A percentile compares a stretch with the other conserved stretches of the same genome.
Conservation (phyloP, 2,888 invertebrate genomes). For the Nomada lathburiana region DNA sequence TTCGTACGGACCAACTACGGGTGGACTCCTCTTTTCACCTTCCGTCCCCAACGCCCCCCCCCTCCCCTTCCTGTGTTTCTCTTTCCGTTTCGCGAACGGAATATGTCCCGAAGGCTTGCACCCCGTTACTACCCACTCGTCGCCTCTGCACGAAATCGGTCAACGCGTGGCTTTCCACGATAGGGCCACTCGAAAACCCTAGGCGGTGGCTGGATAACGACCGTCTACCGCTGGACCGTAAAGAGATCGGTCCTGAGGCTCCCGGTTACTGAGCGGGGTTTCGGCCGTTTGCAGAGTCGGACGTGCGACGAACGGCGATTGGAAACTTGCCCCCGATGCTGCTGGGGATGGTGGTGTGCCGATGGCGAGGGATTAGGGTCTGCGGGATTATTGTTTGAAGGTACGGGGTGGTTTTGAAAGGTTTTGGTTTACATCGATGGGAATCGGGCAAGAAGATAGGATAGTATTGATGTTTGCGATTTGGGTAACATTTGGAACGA, state of each 20-base stretch:
- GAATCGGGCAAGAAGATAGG: too few species aligned
- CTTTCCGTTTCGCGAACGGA: constrained; percentile 69
- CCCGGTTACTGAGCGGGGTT: constrained; percentile 22
- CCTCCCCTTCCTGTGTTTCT: constrained; percentile 44
- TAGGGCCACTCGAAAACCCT: constrained; percentile 75
- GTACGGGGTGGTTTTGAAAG: too few species aligned
- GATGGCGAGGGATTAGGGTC: background rate
- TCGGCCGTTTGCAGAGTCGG: constrained; percentile 1
- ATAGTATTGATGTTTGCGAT: too few species aligned
- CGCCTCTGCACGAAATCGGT: constrained; percentile 61
- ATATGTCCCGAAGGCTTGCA: constrained; percentile 65
- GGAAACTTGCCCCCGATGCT: background rate
- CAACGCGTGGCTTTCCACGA: constrained; percentile 80
- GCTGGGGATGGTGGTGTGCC: background rate
- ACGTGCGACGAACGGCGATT: constrained; percentile 8
- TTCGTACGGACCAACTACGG: constrained; percentile 55
- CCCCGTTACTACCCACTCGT: constrained; percentile 33
- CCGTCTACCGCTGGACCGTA: constrained; percentile 49
- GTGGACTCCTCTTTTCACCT: constrained; percentile 58
- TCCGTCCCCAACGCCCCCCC: constrained; percentile 29
- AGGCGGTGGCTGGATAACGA: constrained; percentile 52
- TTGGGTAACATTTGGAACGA: too few species aligned
- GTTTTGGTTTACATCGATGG: too few species aligned
- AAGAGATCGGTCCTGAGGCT: constrained; percentile 55
- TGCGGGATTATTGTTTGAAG: too few species aligned